phyloP scores from a whole-genome alignment of 2,888 invertebrate species.

The Piscicola geometra region DNA sequence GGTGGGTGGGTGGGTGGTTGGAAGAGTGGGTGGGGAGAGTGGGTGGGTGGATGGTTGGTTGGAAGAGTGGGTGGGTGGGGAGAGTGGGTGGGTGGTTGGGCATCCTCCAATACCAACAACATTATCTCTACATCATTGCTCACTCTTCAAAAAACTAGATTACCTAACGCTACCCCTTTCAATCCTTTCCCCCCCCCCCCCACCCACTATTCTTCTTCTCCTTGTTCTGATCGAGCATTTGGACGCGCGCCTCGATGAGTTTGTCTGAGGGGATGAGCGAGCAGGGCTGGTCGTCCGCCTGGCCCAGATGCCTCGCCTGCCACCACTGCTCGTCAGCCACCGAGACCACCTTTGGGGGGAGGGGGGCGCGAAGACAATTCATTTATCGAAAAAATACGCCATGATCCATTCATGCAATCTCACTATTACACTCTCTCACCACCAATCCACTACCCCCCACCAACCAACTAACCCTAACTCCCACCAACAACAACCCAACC shows the following conservation, averaged over 20 bases:
- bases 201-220: conserved; percentile 28
- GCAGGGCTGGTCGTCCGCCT: conserved; percentile 68
- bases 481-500: background rate
- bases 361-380: no score
- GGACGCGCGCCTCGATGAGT: conserved; percentile 90
- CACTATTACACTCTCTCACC: background rate
- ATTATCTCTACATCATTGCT: background rate
- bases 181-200: no score
- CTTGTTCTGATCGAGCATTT: conserved; percentile 1
- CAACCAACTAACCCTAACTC: background rate
- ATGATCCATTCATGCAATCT: background rate
- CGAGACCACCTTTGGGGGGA: conserved; percentile 56
- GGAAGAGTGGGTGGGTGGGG: no score
- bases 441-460: conserved; percentile 13
- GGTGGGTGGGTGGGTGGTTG: no score
- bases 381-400: no score
- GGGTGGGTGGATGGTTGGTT: no score
- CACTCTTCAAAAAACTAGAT: background rate
- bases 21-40: no score
- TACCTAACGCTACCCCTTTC: no score
- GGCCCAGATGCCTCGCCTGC: conserved; percentile 60
- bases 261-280: conserved; percentile 97
- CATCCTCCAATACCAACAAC: background rate
- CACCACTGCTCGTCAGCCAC: background rate
- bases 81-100: no score